Base-by-base conservation (phyloP, 2,888 invertebrate species). In the Drosophila borealis region DNA sequence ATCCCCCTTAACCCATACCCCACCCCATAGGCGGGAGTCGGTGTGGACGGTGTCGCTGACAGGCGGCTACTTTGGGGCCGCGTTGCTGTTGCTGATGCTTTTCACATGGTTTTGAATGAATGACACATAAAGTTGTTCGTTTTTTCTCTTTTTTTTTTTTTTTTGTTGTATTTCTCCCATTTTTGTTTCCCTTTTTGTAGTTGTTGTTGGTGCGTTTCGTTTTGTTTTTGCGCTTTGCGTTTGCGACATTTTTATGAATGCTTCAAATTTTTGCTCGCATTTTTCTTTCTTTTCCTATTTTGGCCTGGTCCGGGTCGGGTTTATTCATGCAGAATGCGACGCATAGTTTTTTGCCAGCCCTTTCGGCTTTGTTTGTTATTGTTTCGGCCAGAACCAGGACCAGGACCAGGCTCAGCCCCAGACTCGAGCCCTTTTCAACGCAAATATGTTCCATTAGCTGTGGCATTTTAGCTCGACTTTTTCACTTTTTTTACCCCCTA, bases 401-500 rank as follows among this genome's bases (percentile, higher is more conserved):
- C 56, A 69, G 53, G 29, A 70, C 45, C 59, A 63, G 63, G 70
- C 74, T 75, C 76, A 45, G 42, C 48, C 33, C 48, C 61, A 70
- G 64, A 71, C 70, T 67, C 51, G 39, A 74, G 77, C 89, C 78
- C 84, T 83, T 89, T 84, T 88, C 84, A 86, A 80, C 87, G 74
- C 87, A 85, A 85, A 85, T 85, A 87, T 87, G 89, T 85, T 89
- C 84, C 84, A 85, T 85, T 85, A 85, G 88, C 85, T 76, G 70
- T 74, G 87, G 87, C 85, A 78, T 80, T 88, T 86, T 69, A 78
- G 79, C 81, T 71, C 68, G 63, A 69, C 74, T 87, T 83, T 73
- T 78, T 65, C 48, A 60, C 45, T 63, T 55, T 67, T 69, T 55
- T 54, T 2, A 13, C 17, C 13, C n/a, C 41, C 49, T 50, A 34